These are phyloP conservation scores for Helicoverpa zea DNA, from an alignment of 1,140 invertebrate species.

Conservation along the genomic window DNA sequence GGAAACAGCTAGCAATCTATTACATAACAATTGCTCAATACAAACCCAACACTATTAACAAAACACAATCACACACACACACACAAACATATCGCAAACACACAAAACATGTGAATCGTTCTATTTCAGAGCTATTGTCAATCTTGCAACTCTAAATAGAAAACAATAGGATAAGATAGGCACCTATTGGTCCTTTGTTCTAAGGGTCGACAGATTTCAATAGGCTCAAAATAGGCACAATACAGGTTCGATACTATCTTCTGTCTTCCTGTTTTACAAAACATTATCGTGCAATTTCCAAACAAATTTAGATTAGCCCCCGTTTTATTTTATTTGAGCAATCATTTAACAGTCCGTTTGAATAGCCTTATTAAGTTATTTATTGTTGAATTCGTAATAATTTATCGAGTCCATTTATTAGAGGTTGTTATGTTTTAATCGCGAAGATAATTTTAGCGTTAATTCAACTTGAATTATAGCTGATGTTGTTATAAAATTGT, in stretches of 20 bases:
- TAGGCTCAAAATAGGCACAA: slow-evolving; percentile 29
- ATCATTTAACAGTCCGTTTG: not conserved
- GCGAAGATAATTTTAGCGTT: slow-evolving; percentile 5
- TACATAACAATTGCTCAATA: no score
- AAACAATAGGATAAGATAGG: slow-evolving; percentile 8
- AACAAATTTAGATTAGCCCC: slow-evolving; percentile 7
- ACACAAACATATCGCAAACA: not conserved
- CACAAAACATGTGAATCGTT: not conserved
- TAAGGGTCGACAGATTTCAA: slow-evolving; percentile 14
- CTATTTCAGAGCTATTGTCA: slow-evolving; percentile 18
- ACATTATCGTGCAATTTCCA: not conserved
- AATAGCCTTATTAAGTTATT: slow-evolving; percentile 24
- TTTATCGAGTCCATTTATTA: not conserved
- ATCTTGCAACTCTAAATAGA: slow-evolving; percentile 25
- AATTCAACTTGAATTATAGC: slow-evolving; percentile 13
- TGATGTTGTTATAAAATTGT: not conserved
- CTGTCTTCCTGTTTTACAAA: not conserved
- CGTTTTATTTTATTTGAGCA: not conserved
- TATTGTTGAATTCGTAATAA: slow-evolving; percentile 5
- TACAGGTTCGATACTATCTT: slow-evolving; percentile 4
- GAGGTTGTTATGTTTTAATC: not conserved
- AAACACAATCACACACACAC: not conserved
- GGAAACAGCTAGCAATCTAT: no score
- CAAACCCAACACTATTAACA: not conserved
- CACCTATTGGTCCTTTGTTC: slow-evolving; percentile 19